These are phyloP conservation scores for Umimayanthus kanabou DNA, from an alignment of 92 coral and sea anemone species.

Conservation along the genomic window DNA sequence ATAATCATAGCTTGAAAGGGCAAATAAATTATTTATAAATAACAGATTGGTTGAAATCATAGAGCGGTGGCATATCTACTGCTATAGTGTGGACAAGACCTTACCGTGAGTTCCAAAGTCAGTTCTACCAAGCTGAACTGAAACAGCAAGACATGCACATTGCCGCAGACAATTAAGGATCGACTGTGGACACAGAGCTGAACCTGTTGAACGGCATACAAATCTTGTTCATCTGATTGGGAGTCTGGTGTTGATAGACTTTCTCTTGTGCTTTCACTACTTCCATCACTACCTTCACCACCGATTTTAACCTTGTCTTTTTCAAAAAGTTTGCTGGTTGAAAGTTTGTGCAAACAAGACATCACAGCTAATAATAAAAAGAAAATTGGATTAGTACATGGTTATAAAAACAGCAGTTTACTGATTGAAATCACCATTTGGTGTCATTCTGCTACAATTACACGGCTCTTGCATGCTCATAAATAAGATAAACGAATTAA, in stretches of 20 bases:
- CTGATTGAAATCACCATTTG: not conserved
- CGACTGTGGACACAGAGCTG: slow-evolving; percentile 85
- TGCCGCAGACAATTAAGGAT: slow-evolving; percentile 78
- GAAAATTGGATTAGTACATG: not conserved
- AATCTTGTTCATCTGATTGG: slow-evolving; percentile 71
- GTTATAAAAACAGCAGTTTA: not conserved
- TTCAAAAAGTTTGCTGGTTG: slow-evolving; percentile 90
- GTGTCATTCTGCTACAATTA: no score
- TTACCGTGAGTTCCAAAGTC: slow-evolving; percentile 79
- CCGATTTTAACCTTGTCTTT: slow-evolving; percentile 60
- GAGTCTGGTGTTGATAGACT: slow-evolving; percentile 44
- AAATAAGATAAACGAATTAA: no score
- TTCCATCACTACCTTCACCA: slow-evolving; percentile 72
- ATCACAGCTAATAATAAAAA: slow-evolving; percentile 63
- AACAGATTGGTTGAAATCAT: no score
- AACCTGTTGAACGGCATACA: slow-evolving; percentile 71
- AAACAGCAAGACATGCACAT: slow-evolving; percentile 70
- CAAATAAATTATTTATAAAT: no score
- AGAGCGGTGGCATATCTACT: no score
- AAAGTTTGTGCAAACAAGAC: slow-evolving; percentile 70
- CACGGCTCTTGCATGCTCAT: no score
- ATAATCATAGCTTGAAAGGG: no score
- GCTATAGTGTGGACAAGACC: not conserved
- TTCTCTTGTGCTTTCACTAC: slow-evolving; percentile 53
- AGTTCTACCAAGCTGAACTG: slow-evolving; percentile 78